phyloP scores from a whole-genome alignment of 2,888 invertebrate species.

The Nematopogon swammerdamellus region DNA sequence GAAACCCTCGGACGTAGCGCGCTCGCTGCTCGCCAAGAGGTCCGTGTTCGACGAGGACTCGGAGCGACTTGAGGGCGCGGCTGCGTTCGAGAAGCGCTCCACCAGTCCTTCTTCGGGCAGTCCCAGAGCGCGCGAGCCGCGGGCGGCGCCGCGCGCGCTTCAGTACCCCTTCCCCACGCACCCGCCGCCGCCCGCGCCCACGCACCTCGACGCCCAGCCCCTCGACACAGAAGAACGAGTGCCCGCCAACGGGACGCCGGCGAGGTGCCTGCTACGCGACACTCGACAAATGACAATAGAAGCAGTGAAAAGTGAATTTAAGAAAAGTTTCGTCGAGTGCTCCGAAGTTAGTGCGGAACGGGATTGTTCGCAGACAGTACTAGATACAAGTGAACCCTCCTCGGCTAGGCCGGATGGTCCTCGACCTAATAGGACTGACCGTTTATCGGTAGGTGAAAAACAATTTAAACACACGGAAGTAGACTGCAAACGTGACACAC shows the following conservation, averaged over 20 bases:
- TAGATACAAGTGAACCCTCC: not conserved
- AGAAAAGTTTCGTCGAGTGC: slow-evolving; percentile 3
- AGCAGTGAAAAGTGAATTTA: slow-evolving; percentile 3
- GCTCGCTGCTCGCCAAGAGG: slow-evolving; percentile 85
- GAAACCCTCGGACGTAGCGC: slow-evolving; percentile 92
- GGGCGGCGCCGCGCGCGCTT: slow-evolving; percentile 45
- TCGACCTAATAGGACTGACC: slow-evolving; percentile 21
- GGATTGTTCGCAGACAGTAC: not conserved
- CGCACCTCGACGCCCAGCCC: slow-evolving; percentile 1
- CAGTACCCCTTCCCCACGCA: slow-evolving; percentile 80
- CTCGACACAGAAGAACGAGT: slow-evolving; percentile 1
- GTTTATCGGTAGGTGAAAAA: slow-evolving; percentile 18
- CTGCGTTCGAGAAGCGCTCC: slow-evolving; percentile 75
- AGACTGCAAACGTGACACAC: slow-evolving; percentile 17
- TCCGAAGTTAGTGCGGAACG: slow-evolving; percentile 1
- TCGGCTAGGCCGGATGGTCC: slow-evolving; percentile 20
- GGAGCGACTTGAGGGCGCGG: slow-evolving; percentile 84
- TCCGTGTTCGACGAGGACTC: slow-evolving; percentile 96
- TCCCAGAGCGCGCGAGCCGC: slow-evolving; percentile 13
- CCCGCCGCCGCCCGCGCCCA: slow-evolving; percentile 48
- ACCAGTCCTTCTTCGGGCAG: slow-evolving; percentile 17
- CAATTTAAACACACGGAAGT: slow-evolving; percentile 22
- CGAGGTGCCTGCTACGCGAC: not conserved
- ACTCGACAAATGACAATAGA: not conserved
- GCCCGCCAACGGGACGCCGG: not conserved